These are phyloP conservation scores for Orbicella faveolata DNA, from an alignment of 64 coral and sea anemone species.

Conservation along the genomic window DNA sequence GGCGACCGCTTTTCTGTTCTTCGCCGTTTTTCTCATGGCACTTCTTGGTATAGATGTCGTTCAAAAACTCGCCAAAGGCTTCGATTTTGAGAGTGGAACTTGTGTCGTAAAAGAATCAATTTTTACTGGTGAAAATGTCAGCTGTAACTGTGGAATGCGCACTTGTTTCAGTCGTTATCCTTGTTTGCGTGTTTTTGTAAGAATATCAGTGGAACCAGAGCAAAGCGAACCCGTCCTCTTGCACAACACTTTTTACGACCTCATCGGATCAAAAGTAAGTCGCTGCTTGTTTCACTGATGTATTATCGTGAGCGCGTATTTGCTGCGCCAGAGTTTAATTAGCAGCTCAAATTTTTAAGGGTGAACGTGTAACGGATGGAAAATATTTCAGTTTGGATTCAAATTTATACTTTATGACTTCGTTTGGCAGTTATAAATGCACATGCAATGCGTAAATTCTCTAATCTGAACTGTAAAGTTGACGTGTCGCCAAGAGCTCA, in stretches of 20 bases:
- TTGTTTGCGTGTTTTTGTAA: slow-evolving; percentile 1
- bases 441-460: too few species aligned
- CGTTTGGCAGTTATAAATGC: too few species aligned
- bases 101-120: background rate
- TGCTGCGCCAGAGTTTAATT: background rate
- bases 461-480: too few species aligned
- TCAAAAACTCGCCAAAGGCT: slow-evolving; percentile 10
- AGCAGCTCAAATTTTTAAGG: background rate
- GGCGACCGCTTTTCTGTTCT: background rate
- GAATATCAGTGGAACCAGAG: background rate
- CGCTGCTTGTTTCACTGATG: too few species aligned
- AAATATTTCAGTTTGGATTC: too few species aligned
- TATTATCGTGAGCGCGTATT: background rate
- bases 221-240: background rate
- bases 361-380: background rate
- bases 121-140: slow-evolving; percentile 1
- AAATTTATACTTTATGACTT: too few species aligned
- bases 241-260: slow-evolving; percentile 26
- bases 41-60: slow-evolving; percentile 1
- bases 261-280: slow-evolving; percentile 13
- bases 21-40: background rate
- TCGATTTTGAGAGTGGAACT: background rate
- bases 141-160: slow-evolving; percentile 3
- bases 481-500: too few species aligned
- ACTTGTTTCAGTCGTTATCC: background rate